Base-by-base conservation (phyloP, 2,113 vertebrate species). In the Calidris pygmaea region DNA sequence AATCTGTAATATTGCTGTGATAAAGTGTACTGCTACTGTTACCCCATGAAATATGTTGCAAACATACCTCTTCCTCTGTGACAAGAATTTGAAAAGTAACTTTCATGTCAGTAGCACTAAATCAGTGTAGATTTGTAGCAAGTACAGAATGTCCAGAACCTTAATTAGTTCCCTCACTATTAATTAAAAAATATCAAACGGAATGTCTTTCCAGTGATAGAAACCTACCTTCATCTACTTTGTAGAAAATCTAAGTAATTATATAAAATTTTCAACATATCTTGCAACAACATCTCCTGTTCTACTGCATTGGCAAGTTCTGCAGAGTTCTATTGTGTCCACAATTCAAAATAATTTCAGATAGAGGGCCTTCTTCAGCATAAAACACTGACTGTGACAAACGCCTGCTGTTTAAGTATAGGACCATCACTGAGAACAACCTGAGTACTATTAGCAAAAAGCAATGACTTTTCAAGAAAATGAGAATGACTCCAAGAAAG, bases 81-180 rank as follows among this genome's bases (percentile, higher is more conserved):
- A 73, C 62, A 87, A 27, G 59, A 91, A 81, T 85, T 62, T 74
- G 59, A 94, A 92, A 95, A 89, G 84, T 81, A 92, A 45, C 55
- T 91, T 94, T 39, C n/a, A 62, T 58, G 84, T 58, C 89, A 86
- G 50, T 26, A 11, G 21, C 74, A 62, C 59, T 73, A 92, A 91
- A 77, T 94, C 70, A 90, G 19, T 72, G 29, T 29, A 89, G 72
- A 91, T 68, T 68, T 85, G 21, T 43, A 76, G 8, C 9, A 85
- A 91, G 20, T 12, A 68, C 6, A 30, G 30, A 72, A 60, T 22
- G 32, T 52, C 60, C 47, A 72, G 91, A 91, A 79, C 11, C 29
- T 58, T 90, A 76, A 62, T 89, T 77, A 91, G 15, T 63, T 91
- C n/a, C 67, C 41, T 81, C 52, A 60, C 29, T 81, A 59, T 87